Percentiles rank a stretch among this genome's conserved stretches.
These are phyloP conservation scores for Archegozetes longisetosus DNA, from an alignment of 1,140 invertebrate species.

Conservation along the genomic window DNA sequence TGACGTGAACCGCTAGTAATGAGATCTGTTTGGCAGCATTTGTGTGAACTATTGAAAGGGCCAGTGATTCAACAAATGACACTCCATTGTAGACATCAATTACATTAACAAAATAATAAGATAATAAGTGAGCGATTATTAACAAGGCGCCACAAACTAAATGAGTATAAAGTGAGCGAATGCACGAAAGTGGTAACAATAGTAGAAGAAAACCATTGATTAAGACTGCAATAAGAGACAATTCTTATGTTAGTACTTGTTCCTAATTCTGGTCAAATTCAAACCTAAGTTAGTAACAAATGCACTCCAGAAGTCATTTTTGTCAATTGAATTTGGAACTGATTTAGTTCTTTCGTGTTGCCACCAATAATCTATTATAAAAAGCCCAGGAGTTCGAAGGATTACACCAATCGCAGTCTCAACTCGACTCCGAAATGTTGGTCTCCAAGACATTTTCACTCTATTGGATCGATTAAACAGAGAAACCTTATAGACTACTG, in stretches of 20 bases:
- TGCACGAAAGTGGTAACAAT: slow-evolving; percentile 33
- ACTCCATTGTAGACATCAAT: slow-evolving; percentile 19
- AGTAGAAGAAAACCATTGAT: slow-evolving; percentile 34
- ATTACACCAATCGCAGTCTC: slow-evolving; percentile 32
- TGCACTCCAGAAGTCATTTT: slow-evolving; percentile 25
- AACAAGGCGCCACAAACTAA: slow-evolving; percentile 32
- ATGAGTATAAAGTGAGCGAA: slow-evolving; percentile 38
- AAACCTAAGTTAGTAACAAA: slow-evolving; percentile 26
- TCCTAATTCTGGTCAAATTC: neutral
- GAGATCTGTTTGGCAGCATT: neutral
- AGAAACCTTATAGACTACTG: no score
- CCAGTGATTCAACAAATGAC: neutral
- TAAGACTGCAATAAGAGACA: slow-evolving; percentile 31
- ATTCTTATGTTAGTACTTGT: slow-evolving; percentile 24
- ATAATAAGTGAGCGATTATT: slow-evolving; percentile 31
- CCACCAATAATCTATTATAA: slow-evolving; percentile 37
- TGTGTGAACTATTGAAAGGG: neutral
- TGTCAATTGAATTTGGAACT: slow-evolving; percentile 25
- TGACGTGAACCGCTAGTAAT: slow-evolving; percentile 28
- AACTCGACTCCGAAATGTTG: slow-evolving; percentile 18
- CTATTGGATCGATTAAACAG: neutral
- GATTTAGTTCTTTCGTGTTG: slow-evolving; percentile 29
- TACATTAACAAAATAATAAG: slow-evolving; percentile 31
- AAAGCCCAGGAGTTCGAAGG: slow-evolving; percentile 35
- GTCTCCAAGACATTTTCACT: neutral